phyloP scores from a whole-genome alignment of 2,888 invertebrate genomes.

The Hydriomena furcata region DNA sequence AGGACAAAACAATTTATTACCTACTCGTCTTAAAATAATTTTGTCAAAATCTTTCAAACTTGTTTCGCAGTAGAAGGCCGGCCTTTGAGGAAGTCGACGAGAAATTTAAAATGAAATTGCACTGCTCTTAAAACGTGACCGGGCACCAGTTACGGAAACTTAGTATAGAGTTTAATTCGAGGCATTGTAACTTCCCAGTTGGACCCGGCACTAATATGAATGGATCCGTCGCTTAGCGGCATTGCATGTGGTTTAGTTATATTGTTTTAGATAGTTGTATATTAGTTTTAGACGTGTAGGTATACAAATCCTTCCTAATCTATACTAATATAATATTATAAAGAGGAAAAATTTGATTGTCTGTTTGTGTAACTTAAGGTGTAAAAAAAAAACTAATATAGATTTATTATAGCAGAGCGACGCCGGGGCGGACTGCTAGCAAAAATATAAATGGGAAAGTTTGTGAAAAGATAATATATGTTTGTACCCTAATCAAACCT shows the following conservation, averaged over 20 bases:
- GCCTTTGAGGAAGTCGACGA: slow-evolving; percentile 24
- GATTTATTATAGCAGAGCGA: no score
- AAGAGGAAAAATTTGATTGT: no score
- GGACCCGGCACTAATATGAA: slow-evolving; percentile 5
- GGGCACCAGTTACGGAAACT: slow-evolving; percentile 34
- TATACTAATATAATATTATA: no score
- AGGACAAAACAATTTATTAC: no score
- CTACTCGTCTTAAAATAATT: neutral
- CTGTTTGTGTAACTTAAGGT: no score
- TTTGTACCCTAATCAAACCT: no score
- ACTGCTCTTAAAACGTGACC: slow-evolving; percentile 44
- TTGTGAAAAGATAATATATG: no score
- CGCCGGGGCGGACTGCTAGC: no score
- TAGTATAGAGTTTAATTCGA: slow-evolving; percentile 37
- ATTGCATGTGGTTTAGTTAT: neutral
- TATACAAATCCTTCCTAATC: no score
- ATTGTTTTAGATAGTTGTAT: neutral
- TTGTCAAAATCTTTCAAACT: slow-evolving; percentile 13
- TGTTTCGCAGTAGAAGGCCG: slow-evolving; percentile 20
- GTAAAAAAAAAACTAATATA: no score
- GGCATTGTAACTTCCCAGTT: slow-evolving; percentile 12
- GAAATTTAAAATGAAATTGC: slow-evolving; percentile 45
- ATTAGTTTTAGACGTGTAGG: no score
- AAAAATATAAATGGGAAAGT: no score
- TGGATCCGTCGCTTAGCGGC: neutral